These are phyloP conservation scores for Thalassophryne amazonica DNA, from an alignment of 2,797 vertebrate genomes.

Conservation along the genomic window DNA sequence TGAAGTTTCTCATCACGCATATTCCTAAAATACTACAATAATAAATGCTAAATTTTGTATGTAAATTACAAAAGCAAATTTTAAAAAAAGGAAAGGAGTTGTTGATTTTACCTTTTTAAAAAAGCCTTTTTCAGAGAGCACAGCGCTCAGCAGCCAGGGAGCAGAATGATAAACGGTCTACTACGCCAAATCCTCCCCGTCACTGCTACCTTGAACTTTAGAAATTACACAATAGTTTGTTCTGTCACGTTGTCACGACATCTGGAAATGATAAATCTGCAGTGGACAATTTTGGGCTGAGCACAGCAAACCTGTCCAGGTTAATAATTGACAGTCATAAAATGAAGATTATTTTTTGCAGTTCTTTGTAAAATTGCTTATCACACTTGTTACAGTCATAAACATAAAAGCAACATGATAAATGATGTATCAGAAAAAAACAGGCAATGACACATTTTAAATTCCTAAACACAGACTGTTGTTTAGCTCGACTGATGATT, in stretches of 20 bases:
- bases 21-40: no score
- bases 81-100: neutral
- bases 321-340: conserved; percentile 67
- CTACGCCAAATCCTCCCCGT: neutral
- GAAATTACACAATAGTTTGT: conserved; percentile 59
- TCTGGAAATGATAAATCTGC: conserved; percentile 47
- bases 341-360: neutral
- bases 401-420: neutral
- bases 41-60: neutral
- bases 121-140: conserved; percentile 1
- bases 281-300: conserved; percentile 30
- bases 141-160: neutral
- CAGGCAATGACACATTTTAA: no score
- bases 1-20: no score
- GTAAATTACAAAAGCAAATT: neutral
- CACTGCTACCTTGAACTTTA: conserved; percentile 65
- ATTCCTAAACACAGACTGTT: no score
- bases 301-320: conserved; percentile 17
- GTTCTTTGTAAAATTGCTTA: neutral
- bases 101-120: conserved; percentile 30
- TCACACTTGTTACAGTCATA: neutral
- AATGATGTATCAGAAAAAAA: no score
- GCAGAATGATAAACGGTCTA: conserved; percentile 22
- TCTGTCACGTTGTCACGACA: conserved; percentile 59
- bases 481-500: no score